Conservation (phyloP, 2,888 invertebrate species). For the Andricus quercusramuli region DNA sequence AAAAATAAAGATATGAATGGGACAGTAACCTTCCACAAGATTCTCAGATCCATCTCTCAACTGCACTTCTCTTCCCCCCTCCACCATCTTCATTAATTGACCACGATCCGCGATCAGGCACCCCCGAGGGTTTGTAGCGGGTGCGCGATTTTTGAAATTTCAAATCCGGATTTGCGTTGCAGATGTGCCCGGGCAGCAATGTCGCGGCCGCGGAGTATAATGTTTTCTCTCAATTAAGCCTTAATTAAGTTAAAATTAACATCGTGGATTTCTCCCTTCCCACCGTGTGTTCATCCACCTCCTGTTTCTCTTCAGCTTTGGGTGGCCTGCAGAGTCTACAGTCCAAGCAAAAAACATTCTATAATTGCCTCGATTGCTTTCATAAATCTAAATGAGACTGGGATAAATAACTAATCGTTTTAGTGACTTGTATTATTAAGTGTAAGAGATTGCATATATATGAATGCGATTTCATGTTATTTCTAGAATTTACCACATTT, state of each 20-base stretch:
- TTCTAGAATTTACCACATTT: background rate
- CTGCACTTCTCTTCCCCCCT: background rate
- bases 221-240: slow-evolving; percentile 79
- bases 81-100: slow-evolving; percentile 71
- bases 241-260: slow-evolving; percentile 79
- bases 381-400: slow-evolving; percentile 23
- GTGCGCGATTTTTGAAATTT: slow-evolving; percentile 77
- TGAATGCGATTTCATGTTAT: background rate
- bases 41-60: background rate
- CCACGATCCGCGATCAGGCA: slow-evolving; percentile 73
- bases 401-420: slow-evolving; percentile 18
- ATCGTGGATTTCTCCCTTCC: slow-evolving; percentile 75
- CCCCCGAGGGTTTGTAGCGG: slow-evolving; percentile 57
- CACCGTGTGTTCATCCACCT: slow-evolving; percentile 59
- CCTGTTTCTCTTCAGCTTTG: slow-evolving; percentile 73
- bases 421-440: slow-evolving; percentile 16
- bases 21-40: background rate
- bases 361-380: slow-evolving; percentile 45
- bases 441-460: background rate
- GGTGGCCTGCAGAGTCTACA: slow-evolving; percentile 76
- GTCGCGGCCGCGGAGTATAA: slow-evolving; percentile 72
- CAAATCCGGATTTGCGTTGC: slow-evolving; percentile 78
- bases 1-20: slow-evolving; percentile 6
- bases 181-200: slow-evolving; percentile 75
- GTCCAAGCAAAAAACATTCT: slow-evolving; percentile 64